Conservation (phyloP, 1,140 invertebrate genomes). For the Calosoma granatense region DNA sequence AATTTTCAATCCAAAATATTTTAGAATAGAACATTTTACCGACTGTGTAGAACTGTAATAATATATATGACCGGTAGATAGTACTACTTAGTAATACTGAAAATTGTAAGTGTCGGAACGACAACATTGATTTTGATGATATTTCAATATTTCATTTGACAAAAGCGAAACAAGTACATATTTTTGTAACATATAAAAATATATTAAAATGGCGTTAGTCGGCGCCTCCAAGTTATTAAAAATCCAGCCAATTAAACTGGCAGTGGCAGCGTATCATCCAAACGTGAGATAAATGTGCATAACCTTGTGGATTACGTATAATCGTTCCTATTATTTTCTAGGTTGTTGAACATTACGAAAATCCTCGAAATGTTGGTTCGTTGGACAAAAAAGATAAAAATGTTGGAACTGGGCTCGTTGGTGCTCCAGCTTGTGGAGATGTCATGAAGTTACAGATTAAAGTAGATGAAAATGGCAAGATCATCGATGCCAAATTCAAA, state of each 20-base stretch:
- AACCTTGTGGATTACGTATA: not conserved
- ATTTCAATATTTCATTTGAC: too few relatives aligned
- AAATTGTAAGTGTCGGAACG: too few relatives aligned
- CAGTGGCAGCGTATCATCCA: conserved; percentile 29
- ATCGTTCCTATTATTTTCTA: conserved; percentile 33
- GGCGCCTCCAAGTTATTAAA: conserved; percentile 22
- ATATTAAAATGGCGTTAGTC: conserved; percentile 28
- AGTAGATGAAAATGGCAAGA: conserved; percentile 93
- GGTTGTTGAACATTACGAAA: conserved; percentile 99
- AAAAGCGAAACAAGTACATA: not conserved
- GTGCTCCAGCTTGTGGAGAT: conserved; percentile 98
- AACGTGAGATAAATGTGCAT: conserved; percentile 24
- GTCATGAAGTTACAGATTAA: conserved; percentile 99
- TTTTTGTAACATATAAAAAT: not conserved
- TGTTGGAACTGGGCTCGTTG: conserved; percentile 96
- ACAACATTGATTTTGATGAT: too few relatives aligned
- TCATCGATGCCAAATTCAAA: conserved; percentile 98
- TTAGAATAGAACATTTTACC: too few relatives aligned
- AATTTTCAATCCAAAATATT: too few relatives aligned
- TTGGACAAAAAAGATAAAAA: conserved; percentile 89
- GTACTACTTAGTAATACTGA: too few relatives aligned
- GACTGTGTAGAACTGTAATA: too few relatives aligned
- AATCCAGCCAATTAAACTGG: conserved; percentile 18
- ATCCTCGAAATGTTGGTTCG: conserved; percentile 97
- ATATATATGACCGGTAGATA: too few relatives aligned